These are phyloP conservation scores for Diogma glabrata DNA, from an alignment of 2,888 invertebrate species.

Conservation along the genomic window DNA sequence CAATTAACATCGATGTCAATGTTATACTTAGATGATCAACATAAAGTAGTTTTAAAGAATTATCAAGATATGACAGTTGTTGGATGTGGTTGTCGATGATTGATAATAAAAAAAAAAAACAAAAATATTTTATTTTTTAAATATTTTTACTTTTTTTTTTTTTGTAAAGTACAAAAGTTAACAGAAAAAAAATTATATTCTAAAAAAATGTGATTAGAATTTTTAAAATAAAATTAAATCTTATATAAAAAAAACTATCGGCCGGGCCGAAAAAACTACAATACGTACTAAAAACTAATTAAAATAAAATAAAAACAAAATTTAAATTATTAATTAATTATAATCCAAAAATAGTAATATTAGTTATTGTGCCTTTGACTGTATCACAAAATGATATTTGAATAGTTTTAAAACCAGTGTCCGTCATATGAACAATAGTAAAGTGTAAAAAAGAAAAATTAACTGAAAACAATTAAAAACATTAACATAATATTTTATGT, in stretches of 20 bases:
- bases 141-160: too few relatives aligned
- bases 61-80: constrained; percentile 98
- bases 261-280: constrained; percentile 10
- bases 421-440: too few relatives aligned
- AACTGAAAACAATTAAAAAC: too few relatives aligned
- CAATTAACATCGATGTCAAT: constrained; percentile 89
- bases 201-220: constrained; percentile 6
- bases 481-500: too few relatives aligned
- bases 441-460: too few relatives aligned
- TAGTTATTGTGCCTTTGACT: too few relatives aligned
- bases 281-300: constrained; percentile 6
- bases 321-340: too few relatives aligned
- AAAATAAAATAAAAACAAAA: neutral
- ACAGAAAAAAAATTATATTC: neutral
- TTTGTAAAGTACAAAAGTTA: neutral
- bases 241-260: neutral
- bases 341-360: too few relatives aligned
- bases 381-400: too few relatives aligned
- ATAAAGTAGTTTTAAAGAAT: constrained; percentile 93
- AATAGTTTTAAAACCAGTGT: too few relatives aligned
- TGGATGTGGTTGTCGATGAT: constrained; percentile 94
- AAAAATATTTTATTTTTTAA: neutral
- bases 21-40: constrained; percentile 89
- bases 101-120: constrained; percentile 3
- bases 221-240: neutral